Evolutionary conservation across 2,113 vertebrate genomes (phyloP), one percentile per base, ranked within the genome.

Genomic region (Rhabdomys dilectus): DNA sequence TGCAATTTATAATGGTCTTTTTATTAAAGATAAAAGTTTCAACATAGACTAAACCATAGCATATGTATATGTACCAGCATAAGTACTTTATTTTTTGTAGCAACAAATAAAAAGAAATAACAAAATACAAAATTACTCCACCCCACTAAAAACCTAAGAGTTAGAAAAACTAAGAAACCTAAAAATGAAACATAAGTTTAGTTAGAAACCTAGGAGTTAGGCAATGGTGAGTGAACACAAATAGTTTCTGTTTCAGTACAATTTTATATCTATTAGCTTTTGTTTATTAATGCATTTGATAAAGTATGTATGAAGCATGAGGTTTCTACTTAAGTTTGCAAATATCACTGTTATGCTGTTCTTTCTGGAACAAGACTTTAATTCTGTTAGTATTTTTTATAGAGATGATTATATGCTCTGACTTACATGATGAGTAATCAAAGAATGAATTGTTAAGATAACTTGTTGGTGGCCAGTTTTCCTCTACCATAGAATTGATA

Each of bases 361-460:
- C 26, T 34, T 87, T 45, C 26, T 26, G 36, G 68, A 81, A 66
- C 7, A 70, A 16, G 70, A 81, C 29, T 82, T 93, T 87, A 85
- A 56, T 64, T 68, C 64, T 84, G 17, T 48, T 53, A 42, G 3
- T 48, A 24, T 39, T 36, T 42, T 85, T 85, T 72, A 42, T 6
- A 42, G 39, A 89, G 21, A 73, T 82, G 85, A 66, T 16, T 36
- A 10, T 10, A n/a, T 51, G 5, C 17, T 36, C 1, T 68, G 29
- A 34, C 64, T 4, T 34, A 68, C 31, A 68, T 15, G 31, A 12
- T 36, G 75, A 68, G 73, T 86, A n/a, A 12, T 8, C 34, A 86
- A 75, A 45, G 72, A 88, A 84, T 88, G 48, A 48, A 68, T 24
- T 87, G 15, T 62, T 39, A 96, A 88, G 66, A 87, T 81, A 68